phyloP scores from a whole-genome alignment of 2,113 vertebrate genomes.

The Equus przewalskii region DNA sequence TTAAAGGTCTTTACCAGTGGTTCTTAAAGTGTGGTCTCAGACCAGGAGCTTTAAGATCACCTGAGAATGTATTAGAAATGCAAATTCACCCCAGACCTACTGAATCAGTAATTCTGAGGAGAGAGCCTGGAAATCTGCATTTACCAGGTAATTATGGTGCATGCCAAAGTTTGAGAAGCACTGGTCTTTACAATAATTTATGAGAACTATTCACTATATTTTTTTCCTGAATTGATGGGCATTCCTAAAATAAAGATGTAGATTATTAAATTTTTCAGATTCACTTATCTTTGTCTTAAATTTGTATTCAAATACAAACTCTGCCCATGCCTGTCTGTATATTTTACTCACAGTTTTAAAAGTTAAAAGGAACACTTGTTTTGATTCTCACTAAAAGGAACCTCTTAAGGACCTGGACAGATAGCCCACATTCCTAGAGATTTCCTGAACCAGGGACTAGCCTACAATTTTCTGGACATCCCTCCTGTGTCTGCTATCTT shows the following conservation, averaged over 20 bases:
- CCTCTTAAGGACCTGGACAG: background rate
- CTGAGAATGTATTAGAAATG: conserved; percentile 19
- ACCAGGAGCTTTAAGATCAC: background rate
- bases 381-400: conserved; percentile 13
- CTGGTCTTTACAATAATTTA: background rate
- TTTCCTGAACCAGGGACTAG: background rate
- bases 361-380: conserved; percentile 11
- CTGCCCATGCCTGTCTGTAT: background rate
- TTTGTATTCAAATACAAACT: background rate
- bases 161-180: background rate
- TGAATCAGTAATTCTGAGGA: background rate
- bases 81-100: background rate
- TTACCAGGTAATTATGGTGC: background rate
- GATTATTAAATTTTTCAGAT: background rate
- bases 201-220: background rate
- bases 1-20: background rate
- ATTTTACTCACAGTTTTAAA: background rate
- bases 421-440: background rate
- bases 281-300: background rate
- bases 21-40: background rate
- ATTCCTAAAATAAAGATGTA: background rate
- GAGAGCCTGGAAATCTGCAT: background rate
- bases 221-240: background rate
- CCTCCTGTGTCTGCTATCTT: background rate
- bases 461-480: background rate